These are phyloP conservation scores for Neoitamus cyanurus DNA, from an alignment of 2,888 invertebrate species.

Conservation along the genomic window DNA sequence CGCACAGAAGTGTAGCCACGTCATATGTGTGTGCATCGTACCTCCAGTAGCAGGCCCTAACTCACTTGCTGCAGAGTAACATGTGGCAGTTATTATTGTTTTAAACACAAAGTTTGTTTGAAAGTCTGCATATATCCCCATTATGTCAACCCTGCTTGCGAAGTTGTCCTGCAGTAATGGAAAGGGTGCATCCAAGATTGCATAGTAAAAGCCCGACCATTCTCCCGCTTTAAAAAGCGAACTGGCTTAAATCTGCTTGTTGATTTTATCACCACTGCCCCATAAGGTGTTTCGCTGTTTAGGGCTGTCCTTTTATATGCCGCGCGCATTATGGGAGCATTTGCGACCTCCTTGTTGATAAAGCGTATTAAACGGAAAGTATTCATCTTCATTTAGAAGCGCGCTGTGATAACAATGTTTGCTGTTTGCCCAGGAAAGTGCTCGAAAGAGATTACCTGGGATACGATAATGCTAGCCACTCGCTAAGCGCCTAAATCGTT, in stretches of 20 bases:
- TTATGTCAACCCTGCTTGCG: constrained; percentile 39
- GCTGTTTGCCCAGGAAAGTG: not conserved
- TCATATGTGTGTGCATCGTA: not conserved
- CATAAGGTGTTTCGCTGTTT: not conserved
- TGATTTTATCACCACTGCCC: constrained; percentile 25
- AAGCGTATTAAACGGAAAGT: not conserved
- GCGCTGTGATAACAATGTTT: not conserved
- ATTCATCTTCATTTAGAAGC: not conserved
- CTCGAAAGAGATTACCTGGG: not conserved
- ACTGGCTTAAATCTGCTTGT: constrained; percentile 20
- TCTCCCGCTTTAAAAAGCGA: not conserved
- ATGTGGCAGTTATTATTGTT: constrained; percentile 50
- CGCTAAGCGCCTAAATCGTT: not conserved
- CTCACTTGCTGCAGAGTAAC: constrained; percentile 39
- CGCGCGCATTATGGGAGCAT: not conserved
- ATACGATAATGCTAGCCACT: not conserved
- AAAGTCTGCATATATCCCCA: constrained; percentile 44
- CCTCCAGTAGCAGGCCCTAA: not conserved
- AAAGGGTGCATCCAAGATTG: constrained; percentile 22
- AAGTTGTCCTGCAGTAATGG: constrained; percentile 30
- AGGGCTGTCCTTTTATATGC: not conserved
- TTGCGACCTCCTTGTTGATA: not conserved
- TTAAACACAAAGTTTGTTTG: constrained; percentile 44
- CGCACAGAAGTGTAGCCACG: not conserved
- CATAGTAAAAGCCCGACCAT: not conserved